Conservation (phyloP, 2,797 vertebrate species). For the Phalanger gymnotis region DNA sequence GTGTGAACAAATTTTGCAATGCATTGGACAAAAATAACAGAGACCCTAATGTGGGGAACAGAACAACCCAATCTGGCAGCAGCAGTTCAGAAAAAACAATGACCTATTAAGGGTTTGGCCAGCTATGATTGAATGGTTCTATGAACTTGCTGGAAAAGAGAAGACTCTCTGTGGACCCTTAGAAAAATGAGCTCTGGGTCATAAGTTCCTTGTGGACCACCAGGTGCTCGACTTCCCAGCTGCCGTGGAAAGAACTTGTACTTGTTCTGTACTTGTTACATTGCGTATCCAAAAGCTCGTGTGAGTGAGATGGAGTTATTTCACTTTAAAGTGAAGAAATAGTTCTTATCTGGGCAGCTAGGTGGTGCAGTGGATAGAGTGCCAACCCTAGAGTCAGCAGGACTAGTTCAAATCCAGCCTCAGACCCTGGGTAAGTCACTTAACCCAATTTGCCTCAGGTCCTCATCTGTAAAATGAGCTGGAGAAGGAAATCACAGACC, state of each 20-base stretch:
- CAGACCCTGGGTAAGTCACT: not conserved
- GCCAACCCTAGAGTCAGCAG: not conserved
- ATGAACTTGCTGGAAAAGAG: not conserved
- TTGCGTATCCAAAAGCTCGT: not conserved
- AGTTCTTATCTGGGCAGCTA: not conserved
- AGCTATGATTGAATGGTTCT: not conserved
- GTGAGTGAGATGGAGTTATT: not conserved
- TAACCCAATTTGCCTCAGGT: not conserved
- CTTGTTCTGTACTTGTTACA: too few relatives aligned
- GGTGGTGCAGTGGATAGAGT: not conserved
- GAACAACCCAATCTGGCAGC: not conserved
- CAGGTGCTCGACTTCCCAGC: not conserved
- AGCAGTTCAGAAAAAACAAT: not conserved
- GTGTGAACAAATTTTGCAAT: not conserved
- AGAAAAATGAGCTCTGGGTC: not conserved
- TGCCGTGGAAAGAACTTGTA: not conserved
- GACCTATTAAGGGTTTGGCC: not conserved
- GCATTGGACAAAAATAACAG: not conserved
- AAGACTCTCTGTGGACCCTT: not conserved
- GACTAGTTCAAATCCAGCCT: not conserved
- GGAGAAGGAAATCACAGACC: not conserved
- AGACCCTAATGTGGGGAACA: constrained; percentile 23
- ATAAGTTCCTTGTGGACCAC: too few relatives aligned
- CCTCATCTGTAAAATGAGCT: not conserved
- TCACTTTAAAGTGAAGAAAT: not conserved